Evolutionary conservation across 2,888 invertebrate species (phyloP), one percentile per base, ranked within the genome.

Genomic region (Drosophila neoperkinsi): DNA sequence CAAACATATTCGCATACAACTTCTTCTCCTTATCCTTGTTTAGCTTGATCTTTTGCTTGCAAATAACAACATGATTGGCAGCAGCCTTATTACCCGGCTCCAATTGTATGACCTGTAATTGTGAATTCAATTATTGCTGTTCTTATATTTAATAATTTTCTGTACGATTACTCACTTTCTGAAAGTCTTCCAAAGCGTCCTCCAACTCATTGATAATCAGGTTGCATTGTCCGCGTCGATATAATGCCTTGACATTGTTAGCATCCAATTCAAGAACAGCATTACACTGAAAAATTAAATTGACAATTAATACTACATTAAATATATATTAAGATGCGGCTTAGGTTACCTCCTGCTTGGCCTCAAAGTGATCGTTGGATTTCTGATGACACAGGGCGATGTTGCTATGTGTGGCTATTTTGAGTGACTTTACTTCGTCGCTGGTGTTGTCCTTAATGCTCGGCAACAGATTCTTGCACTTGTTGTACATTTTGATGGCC

Each of bases 1-100:
- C 96, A 94, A 99, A 99, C 98, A 99, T 98, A 93, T 98, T 98
- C 18, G 96, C 96, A 93, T 98, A 99, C 41, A 98, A 94, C 91
- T 96, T 95, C 94, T 97, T 98, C 93, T 99, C 98, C 71, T 95
- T 96, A 64, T 96, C 95, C 77, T 96, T 94, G 87, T 97, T 96
- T 80, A 96, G 95, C 92, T 96, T 96, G 25, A 98, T 94, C 72
- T 95, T 94, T 70, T 95, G 94, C 73, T 96, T 95, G 93, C 98
- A 98, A 60, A 96, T 91, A 10, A 94, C 91, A 43, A 97, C 94
- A 92, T 98, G 97, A 90, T 96, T 96, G 41, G 95, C 94, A 0
- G 98, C 98, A n/a, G 98, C 97, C 94, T 95, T 96, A 94, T 99
- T 99, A 65, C 95, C 95, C 0, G 98, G 97, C 90, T 99, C 98